Percentiles rank a stretch among this genome's conserved stretches.
Evolutionary conservation across 2,888 invertebrate species (phyloP).

Genomic region (Ochropacha duplaris): DNA sequence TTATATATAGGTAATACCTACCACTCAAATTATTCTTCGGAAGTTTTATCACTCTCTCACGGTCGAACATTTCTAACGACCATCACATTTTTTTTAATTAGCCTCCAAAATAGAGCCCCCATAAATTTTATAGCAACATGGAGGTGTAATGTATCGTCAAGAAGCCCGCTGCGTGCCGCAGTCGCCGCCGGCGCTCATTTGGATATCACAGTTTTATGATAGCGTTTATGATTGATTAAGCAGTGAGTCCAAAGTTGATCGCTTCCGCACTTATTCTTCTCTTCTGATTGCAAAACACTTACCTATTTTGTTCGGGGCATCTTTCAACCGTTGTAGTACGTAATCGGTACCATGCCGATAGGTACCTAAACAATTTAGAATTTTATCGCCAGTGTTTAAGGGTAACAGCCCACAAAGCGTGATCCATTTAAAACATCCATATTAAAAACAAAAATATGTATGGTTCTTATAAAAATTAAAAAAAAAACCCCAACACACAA

Average conservation of each 20-base stretch:
- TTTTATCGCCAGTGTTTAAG: too few species aligned
- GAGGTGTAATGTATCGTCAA: constrained; percentile 55
- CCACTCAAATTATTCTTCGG: constrained; percentile 49
- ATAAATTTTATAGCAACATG: constrained; percentile 76
- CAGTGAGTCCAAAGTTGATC: constrained; percentile 61
- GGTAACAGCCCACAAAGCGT: too few species aligned
- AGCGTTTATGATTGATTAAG: constrained; percentile 71
- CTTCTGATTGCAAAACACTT: constrained; percentile 60
- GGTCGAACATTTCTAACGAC: constrained; percentile 66
- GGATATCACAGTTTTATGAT: constrained; percentile 61
- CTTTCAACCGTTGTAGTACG: constrained; percentile 13
- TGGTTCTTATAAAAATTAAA: too few species aligned
- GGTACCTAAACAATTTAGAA: too few species aligned
- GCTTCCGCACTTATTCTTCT: constrained; percentile 67
- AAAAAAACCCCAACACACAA: too few species aligned
- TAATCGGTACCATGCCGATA: too few species aligned
- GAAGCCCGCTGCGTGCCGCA: constrained; percentile 30
- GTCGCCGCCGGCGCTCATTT: constrained; percentile 57
- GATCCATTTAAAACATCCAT: too few species aligned
- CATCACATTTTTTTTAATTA: constrained; percentile 74
- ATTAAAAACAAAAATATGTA: too few species aligned
- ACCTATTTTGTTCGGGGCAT: constrained; percentile 32
- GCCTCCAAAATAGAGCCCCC: constrained; percentile 73
- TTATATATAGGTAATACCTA: constrained; percentile 33
- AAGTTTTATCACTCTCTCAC: constrained; percentile 76